These are phyloP conservation scores for Azorinus chamasolen DNA, from an alignment of 2,888 invertebrate genomes.

Conservation along the genomic window DNA sequence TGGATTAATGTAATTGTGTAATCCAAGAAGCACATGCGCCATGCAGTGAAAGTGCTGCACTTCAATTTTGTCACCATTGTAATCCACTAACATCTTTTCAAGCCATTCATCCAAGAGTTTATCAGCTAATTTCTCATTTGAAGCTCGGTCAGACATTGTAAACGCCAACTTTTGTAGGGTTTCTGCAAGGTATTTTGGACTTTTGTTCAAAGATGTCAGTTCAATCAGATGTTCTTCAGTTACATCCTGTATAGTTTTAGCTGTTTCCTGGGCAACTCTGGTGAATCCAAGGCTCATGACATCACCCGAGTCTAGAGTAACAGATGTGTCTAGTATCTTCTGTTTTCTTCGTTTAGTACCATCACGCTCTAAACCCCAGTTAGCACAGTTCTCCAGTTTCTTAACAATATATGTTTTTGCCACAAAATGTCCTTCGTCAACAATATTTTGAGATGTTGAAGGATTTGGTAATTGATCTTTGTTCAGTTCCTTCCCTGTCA, in stretches of 20 bases:
- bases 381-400: slow-evolving; percentile 4
- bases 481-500: too few relatives aligned
- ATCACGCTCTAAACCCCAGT: slow-evolving; percentile 40
- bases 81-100: slow-evolving; percentile 18
- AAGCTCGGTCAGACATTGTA: slow-evolving; percentile 28
- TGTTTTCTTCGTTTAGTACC: slow-evolving; percentile 44
- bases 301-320: slow-evolving; percentile 44
- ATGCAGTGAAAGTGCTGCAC: too few relatives aligned
- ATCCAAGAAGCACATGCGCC: too few relatives aligned
- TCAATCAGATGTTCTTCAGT: slow-evolving; percentile 31
- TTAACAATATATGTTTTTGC: too few relatives aligned
- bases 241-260: slow-evolving; percentile 25
- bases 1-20: not conserved
- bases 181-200: slow-evolving; percentile 15
- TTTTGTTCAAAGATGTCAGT: slow-evolving; percentile 17
- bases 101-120: slow-evolving; percentile 8
- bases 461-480: slow-evolving; percentile 17
- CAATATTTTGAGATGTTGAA: slow-evolving; percentile 13
- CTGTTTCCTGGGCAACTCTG: too few relatives aligned
- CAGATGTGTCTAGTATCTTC: slow-evolving; percentile 52
- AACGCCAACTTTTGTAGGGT: too few relatives aligned
- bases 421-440: slow-evolving; percentile 3
- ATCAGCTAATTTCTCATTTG: slow-evolving; percentile 20
- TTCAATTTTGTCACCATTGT: slow-evolving; percentile 3
- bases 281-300: too few relatives aligned